phyloP scores from a whole-genome alignment of 2,113 vertebrate genomes.

The Tapirus terrestris region DNA sequence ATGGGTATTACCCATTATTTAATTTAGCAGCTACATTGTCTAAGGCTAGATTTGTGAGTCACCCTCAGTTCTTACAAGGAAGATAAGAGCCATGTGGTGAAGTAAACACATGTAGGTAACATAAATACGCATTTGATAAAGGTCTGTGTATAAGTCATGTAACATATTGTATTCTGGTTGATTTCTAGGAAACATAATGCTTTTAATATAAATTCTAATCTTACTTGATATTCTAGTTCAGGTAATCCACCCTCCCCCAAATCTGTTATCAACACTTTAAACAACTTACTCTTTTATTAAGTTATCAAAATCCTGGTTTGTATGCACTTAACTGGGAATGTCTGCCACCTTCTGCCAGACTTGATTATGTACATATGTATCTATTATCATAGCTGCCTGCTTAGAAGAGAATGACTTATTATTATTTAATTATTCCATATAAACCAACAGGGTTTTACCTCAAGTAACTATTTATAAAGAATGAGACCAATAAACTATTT shows the following conservation, averaged over 20 bases:
- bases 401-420: conserved; percentile 68
- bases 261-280: conserved; percentile 65
- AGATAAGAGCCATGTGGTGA: neutral
- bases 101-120: neutral
- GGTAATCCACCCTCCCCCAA: conserved; percentile 47
- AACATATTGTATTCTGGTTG: conserved; percentile 38
- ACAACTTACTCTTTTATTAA: conserved; percentile 76
- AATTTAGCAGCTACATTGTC: conserved; percentile 76
- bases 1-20: conserved; percentile 58
- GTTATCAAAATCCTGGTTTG: conserved; percentile 74
- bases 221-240: conserved; percentile 72
- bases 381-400: conserved; percentile 71
- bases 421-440: conserved; percentile 64
- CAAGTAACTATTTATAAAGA: conserved; percentile 54
- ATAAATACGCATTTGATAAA: conserved; percentile 44
- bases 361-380: conserved; percentile 59
- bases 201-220: conserved; percentile 77
- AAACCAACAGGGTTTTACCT: conserved; percentile 48
- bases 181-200: conserved; percentile 68
- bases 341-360: conserved; percentile 79
- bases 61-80: neutral
- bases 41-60: conserved; percentile 1
- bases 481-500: neutral
- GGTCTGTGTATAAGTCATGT: neutral
- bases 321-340: conserved; percentile 66